Percentiles rank a stretch among this genome's conserved stretches.
phyloP scores from a whole-genome alignment of 1,140 invertebrate species.

The Nasonia vitripennis region DNA sequence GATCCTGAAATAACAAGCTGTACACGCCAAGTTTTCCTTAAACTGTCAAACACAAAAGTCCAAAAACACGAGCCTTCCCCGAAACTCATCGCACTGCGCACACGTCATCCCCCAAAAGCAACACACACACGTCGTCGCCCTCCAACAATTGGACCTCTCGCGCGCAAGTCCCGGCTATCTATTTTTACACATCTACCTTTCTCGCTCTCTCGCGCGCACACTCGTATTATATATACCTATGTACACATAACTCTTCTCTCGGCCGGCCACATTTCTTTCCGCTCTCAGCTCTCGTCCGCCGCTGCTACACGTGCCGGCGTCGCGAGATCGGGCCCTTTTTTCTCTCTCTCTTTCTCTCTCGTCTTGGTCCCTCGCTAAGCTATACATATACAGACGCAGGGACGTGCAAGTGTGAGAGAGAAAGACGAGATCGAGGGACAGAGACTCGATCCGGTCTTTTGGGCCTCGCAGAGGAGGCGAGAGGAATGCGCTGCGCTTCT shows the following conservation, averaged over 20 bases:
- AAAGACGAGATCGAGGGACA: not conserved
- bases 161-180: not conserved
- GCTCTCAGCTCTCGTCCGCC: not conserved
- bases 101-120: too few species aligned
- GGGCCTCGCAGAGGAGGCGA: constrained; percentile 10
- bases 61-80: not conserved
- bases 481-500: constrained; percentile 36
- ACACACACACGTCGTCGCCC: too few species aligned
- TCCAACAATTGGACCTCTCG: too few species aligned
- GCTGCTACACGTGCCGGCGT: not conserved
- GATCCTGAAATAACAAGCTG: too few species aligned
- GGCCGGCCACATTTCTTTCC: not conserved
- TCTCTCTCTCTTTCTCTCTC: not conserved
- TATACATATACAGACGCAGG: not conserved
- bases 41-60: too few species aligned
- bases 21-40: not conserved
- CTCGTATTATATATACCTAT: not conserved
- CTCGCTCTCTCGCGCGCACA: not conserved
- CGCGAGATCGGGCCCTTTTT: not conserved
- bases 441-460: constrained; percentile 42
- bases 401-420: not conserved
- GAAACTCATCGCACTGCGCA: not conserved
- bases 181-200: not conserved
- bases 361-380: not conserved
- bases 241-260: not conserved